Percentiles rank a stretch among this genome's conserved stretches.
Conservation (phyloP, 2,888 invertebrate species). For the Cryptocheilus praepositus region DNA sequence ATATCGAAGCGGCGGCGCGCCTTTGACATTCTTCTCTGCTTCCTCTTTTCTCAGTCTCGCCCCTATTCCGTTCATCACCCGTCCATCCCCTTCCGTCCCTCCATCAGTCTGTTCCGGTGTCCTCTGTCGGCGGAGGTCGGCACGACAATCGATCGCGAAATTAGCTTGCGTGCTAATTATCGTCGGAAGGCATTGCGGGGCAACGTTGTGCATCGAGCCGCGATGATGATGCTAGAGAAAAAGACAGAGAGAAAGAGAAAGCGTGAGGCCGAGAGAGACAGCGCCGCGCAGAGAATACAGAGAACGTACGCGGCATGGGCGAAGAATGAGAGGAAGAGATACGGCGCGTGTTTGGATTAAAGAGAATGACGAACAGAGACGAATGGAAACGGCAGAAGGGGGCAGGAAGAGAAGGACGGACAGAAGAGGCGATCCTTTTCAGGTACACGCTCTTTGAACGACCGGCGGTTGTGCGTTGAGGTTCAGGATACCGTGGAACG, state of each 20-base stretch:
- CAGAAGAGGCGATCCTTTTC: conserved; percentile 7
- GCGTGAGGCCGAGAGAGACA: neutral
- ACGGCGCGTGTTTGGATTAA: too few relatives aligned
- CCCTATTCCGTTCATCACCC: conserved; percentile 26
- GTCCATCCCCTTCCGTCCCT: conserved; percentile 19
- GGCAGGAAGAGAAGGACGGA: neutral
- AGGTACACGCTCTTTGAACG: conserved; percentile 5
- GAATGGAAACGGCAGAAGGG: neutral
- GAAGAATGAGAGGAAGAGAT: conserved; percentile 7
- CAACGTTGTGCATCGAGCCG: conserved; percentile 44
- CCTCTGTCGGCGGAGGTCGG: conserved; percentile 6
- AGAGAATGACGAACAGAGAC: conserved; percentile 1
- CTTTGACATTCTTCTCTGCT: conserved; percentile 1
- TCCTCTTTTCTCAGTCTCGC: conserved; percentile 28
- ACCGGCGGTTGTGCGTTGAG: conserved; percentile 5
- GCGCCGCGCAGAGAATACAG: neutral
- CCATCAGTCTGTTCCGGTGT: conserved; percentile 22
- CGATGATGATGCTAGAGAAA: conserved; percentile 51
- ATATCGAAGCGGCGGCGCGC: conserved; percentile 1
- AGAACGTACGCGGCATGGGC: neutral
- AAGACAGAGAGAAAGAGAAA: conserved; percentile 16
- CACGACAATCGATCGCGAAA: conserved; percentile 61
- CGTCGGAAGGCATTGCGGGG: conserved; percentile 25
- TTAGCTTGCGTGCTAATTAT: conserved; percentile 70
- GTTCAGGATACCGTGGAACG: neutral